Conservation (phyloP, 2,888 invertebrate species). For the Cheilosia vulpina region DNA sequence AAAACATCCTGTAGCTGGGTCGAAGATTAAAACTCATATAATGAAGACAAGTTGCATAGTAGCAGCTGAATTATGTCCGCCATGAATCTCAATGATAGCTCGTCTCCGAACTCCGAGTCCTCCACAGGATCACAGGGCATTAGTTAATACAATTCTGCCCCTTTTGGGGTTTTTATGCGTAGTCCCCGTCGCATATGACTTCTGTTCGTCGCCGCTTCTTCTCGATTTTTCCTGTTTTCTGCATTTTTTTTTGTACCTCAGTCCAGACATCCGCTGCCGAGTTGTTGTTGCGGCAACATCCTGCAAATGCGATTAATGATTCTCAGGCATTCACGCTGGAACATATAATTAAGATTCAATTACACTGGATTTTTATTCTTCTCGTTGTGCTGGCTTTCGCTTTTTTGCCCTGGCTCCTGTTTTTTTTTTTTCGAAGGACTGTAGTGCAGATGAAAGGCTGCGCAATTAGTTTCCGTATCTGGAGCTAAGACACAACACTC, state of each 20-base stretch:
- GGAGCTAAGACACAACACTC: conserved; percentile 35
- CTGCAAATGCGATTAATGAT: conserved; percentile 73
- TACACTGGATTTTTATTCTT: conserved; percentile 61
- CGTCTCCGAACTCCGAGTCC: conserved; percentile 54
- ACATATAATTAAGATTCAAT: conserved; percentile 74
- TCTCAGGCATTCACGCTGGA: conserved; percentile 63
- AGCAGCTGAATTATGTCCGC: conserved; percentile 61
- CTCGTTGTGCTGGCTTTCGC: conserved; percentile 56
- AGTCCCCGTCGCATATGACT: background rate
- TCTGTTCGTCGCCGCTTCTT: conserved; percentile 1
- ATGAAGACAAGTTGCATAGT: conserved; percentile 66
- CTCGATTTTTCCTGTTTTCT: conserved; percentile 19
- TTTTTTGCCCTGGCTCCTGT: conserved; percentile 47
- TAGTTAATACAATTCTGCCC: conserved; percentile 41
- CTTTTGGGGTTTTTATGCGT: conserved; percentile 3
- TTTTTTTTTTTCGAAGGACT: background rate
- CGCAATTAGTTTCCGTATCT: conserved; percentile 53
- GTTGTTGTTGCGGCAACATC: conserved; percentile 51
- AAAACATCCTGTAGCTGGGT: conserved; percentile 47
- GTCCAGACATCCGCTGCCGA: conserved; percentile 53
- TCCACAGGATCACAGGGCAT: conserved; percentile 55
- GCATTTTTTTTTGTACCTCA: conserved; percentile 21
- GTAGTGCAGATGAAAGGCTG: conserved; percentile 31
- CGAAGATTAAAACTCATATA: conserved; percentile 57
- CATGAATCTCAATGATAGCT: conserved; percentile 66